Conservation (phyloP, 2,888 invertebrate species). For the Macrophya alboannulata region DNA sequence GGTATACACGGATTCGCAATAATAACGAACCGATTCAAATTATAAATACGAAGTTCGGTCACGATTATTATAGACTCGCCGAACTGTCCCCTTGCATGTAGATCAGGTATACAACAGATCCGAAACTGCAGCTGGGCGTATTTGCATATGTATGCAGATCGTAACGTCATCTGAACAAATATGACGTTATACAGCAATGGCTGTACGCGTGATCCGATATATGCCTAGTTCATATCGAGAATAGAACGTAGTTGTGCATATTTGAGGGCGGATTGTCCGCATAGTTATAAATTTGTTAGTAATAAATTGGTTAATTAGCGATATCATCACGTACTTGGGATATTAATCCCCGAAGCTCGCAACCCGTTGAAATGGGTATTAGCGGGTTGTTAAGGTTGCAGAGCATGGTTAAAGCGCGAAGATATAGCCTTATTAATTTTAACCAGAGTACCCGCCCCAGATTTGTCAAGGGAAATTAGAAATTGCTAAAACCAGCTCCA, state of each 20-base stretch:
- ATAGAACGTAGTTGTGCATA: neutral
- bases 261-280: neutral
- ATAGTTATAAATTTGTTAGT: neutral
- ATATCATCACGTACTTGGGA: neutral
- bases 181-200: neutral
- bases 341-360: slow-evolving; percentile 14
- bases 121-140: neutral
- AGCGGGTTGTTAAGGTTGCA: neutral
- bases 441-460: neutral
- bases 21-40: neutral
- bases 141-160: neutral
- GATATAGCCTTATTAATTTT: slow-evolving; percentile 36
- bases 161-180: neutral
- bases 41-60: neutral
- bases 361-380: slow-evolving; percentile 9
- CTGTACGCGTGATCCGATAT: neutral
- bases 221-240: neutral
- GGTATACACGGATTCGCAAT: neutral
- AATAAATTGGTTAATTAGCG: neutral
- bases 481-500: neutral
- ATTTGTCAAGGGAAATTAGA: slow-evolving; percentile 41
- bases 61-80: neutral
- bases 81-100: neutral
- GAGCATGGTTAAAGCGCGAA: neutral
- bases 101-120: neutral